Evolutionary conservation across 2,797 vertebrate genomes (phyloP).

Genomic region (Alosa sapidissima): DNA sequence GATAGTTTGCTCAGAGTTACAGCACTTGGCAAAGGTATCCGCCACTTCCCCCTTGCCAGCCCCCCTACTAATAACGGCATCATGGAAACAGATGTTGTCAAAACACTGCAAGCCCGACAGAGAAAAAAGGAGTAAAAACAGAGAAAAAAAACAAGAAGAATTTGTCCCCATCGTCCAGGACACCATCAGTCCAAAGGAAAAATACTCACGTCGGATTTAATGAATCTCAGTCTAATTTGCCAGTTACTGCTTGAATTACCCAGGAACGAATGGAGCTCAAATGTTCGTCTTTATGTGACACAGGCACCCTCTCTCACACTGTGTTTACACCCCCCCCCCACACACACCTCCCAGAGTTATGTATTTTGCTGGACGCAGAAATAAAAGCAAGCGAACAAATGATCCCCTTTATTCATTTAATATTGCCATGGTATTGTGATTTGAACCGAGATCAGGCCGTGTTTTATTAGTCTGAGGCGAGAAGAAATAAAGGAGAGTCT

Average conservation of each 20-base stretch:
- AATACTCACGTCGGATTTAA: not conserved
- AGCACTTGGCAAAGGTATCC: slow-evolving; percentile 51
- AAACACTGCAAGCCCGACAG: slow-evolving; percentile 24
- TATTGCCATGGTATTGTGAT: slow-evolving; percentile 56
- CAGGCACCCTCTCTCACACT: not conserved
- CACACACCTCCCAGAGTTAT: not conserved
- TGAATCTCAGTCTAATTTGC: not conserved
- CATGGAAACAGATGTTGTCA: slow-evolving; percentile 51
- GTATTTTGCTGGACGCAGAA: not conserved
- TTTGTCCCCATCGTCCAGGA: not conserved
- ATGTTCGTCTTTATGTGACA: not conserved
- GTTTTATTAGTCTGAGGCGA: slow-evolving; percentile 59
- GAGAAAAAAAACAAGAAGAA: not conserved
- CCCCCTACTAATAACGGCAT: slow-evolving; percentile 45
- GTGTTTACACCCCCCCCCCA: not conserved
- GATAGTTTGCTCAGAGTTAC: slow-evolving; percentile 50
- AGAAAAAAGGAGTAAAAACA: not conserved
- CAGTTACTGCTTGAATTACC: not conserved
- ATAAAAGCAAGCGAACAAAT: not conserved
- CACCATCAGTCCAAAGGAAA: not conserved
- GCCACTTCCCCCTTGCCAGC: slow-evolving; percentile 37
- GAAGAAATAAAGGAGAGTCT: slow-evolving; percentile 53
- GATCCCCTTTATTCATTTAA: not conserved
- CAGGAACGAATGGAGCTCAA: not conserved
- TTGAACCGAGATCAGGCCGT: slow-evolving; percentile 56